Base-by-base conservation (phyloP, 2,888 invertebrate species). In the Bursaphelenchus okinawaensis region DNA sequence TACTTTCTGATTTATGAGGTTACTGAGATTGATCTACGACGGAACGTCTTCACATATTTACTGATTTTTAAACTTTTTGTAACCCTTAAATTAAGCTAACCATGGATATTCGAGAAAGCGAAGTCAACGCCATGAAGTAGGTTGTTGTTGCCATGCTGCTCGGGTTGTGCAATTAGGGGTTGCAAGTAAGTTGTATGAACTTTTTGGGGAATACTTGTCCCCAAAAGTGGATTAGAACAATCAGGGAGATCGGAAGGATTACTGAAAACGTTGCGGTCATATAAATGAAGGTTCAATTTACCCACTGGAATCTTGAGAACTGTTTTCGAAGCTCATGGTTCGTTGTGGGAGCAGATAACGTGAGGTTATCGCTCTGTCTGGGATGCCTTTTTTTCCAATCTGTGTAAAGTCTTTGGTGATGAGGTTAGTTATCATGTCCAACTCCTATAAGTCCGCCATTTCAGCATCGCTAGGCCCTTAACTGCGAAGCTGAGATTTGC, bases 341-440 rank as follows among this genome's bases (percentile, higher is more conserved):
- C n/a, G n/a, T n/a, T n/a, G n/a, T n/a, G n/a, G n/a, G n/a, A n/a
- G n/a, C n/a, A n/a, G 16, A 40, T 40, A 40, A 16, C 16, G n/a
- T 40, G 40, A 40, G 40, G n/a, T 40, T 3, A 40, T 12, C 40
- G 16, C 40, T 40, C 40, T n/a, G 3, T 40, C 40, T n/a, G 40
- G 40, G n/a, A 40, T 16, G 3, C n/a, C 40, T 40, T 40, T 40
- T 4, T 40, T 40, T 40, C 40, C 40, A n/a, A 40, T 40, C 12
- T n/a, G 40, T 16, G 12, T 40, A n/a, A 40, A 40, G 6, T 67
- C 67, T 51, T 67, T 67, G 24, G 67, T 40, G 56, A 67, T 68
- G 52, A 67, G 56, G 62, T 67, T 67, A 24, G 67, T 66, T 55
- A 67, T 67, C 67, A 67, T 67, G 62, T 67, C 67, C 68, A 67